These are phyloP conservation scores for Hirundichthys speculiger DNA, from an alignment of 2,113 vertebrate species.

Conservation along the genomic window DNA sequence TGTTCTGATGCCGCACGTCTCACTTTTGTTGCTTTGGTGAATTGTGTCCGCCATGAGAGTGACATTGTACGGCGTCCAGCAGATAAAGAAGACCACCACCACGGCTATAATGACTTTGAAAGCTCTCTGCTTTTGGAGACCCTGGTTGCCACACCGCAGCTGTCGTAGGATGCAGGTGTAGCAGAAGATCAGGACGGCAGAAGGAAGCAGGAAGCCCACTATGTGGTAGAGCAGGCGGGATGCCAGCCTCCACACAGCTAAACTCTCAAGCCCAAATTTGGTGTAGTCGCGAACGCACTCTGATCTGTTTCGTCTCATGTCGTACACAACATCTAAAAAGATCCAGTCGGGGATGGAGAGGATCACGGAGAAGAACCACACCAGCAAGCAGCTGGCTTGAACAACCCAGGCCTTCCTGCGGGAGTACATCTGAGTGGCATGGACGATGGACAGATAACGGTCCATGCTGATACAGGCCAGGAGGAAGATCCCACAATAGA, in stretches of 20 bases:
- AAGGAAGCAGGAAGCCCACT: constrained; percentile 84
- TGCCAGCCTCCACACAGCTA: constrained; percentile 33
- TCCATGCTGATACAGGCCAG: constrained; percentile 90
- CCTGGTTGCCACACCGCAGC: constrained; percentile 74
- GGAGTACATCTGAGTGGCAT: constrained; percentile 88
- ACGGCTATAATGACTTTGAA: constrained; percentile 83
- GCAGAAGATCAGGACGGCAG: constrained; percentile 82
- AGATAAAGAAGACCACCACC: constrained; percentile 86
- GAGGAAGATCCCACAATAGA: constrained; percentile 89
- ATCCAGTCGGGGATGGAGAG: constrained; percentile 85
- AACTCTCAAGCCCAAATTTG: fast-evolving
- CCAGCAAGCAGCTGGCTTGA: constrained; percentile 74
- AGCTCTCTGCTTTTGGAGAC: constrained; percentile 83
- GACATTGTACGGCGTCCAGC: constrained; percentile 88
- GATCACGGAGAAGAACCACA: constrained; percentile 84
- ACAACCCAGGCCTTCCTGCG: constrained; percentile 68
- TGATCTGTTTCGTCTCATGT: constrained; percentile 44
- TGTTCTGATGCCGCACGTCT: constrained; percentile 48
- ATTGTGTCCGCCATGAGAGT: constrained; percentile 81
- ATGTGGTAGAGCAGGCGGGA: constrained; percentile 78
- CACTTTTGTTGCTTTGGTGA: constrained; percentile 17
- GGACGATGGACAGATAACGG: constrained; percentile 89
- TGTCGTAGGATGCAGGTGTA: constrained; percentile 82
- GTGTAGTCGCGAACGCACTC: constrained; percentile 74
- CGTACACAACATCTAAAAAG: constrained; percentile 45